phyloP scores from a whole-genome alignment of 1,140 invertebrate genomes.

The Grapholita molesta region DNA sequence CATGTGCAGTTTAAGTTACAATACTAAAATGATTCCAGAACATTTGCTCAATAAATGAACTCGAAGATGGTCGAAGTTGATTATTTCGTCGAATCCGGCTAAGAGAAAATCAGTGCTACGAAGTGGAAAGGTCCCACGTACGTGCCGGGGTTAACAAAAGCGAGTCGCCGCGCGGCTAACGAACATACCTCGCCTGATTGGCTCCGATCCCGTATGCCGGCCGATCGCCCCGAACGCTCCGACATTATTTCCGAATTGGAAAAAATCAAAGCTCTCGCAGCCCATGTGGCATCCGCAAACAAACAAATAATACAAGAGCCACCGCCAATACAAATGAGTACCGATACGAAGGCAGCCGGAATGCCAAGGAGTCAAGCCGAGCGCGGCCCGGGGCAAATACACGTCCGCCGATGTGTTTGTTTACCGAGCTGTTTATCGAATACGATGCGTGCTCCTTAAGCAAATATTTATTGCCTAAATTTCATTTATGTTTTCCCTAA shows the following conservation, averaged over 20 bases:
- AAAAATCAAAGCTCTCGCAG: constrained; percentile 70
- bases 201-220: constrained; percentile 9
- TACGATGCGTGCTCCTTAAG: constrained; percentile 50
- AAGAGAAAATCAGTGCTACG: constrained; percentile 65
- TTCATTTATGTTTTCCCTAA: constrained; percentile 21
- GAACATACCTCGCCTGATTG: constrained; percentile 49
- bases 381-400: constrained; percentile 70
- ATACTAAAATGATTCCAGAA: constrained; percentile 21
- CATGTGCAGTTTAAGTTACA: background rate
- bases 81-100: constrained; percentile 46
- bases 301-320: constrained; percentile 72
- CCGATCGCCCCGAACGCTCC: constrained; percentile 53
- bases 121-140: constrained; percentile 69
- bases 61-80: constrained; percentile 45
- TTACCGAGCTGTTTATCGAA: constrained; percentile 70
- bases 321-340: constrained; percentile 73
- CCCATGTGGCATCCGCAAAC: constrained; percentile 68
- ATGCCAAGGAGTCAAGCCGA: constrained; percentile 58
- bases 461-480: constrained; percentile 34
- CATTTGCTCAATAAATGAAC: constrained; percentile 41
- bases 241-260: constrained; percentile 73
- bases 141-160: constrained; percentile 66
- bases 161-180: constrained; percentile 60
- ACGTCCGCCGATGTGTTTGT: constrained; percentile 71
- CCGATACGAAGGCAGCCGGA: constrained; percentile 62